Evolutionary conservation across 2,888 invertebrate genomes (phyloP).

Genomic region (Oscheius myriophilus): DNA sequence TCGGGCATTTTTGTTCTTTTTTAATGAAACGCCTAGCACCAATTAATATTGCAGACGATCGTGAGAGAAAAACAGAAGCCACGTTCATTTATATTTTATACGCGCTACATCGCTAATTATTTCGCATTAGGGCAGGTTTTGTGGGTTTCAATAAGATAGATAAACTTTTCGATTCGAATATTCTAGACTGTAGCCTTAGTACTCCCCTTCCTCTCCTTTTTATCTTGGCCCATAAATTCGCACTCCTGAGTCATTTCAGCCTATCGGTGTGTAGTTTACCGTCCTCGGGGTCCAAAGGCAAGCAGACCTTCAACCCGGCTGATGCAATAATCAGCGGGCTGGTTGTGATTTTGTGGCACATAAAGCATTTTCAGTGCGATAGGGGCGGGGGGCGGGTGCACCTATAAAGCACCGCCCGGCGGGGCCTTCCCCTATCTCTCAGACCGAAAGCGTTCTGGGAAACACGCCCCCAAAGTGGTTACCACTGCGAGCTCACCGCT

Average conservation of each 20-base stretch:
- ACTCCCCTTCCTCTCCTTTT: not conserved
- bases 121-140: too few relatives aligned
- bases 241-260: conserved; percentile 4
- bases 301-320: conserved; percentile 10
- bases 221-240: conserved; percentile 14
- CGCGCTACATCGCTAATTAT: too few relatives aligned
- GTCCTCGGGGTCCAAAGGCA: conserved; percentile 14
- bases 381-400: conserved; percentile 13
- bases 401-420: not conserved
- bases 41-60: too few relatives aligned
- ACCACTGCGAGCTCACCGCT: not conserved
- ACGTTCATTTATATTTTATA: too few relatives aligned
- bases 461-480: not conserved
- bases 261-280: not conserved
- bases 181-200: conserved; percentile 22
- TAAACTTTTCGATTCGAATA: not conserved
- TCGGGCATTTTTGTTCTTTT: too few relatives aligned
- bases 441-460: not conserved
- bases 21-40: too few relatives aligned
- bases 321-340: conserved; percentile 11
- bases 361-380: conserved; percentile 19
- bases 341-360: conserved; percentile 1
- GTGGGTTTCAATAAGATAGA: too few relatives aligned
- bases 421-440: conserved; percentile 1
- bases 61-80: too few relatives aligned